Conservation (phyloP, 2,888 invertebrate species). For the Halictus quadricinctus region DNA sequence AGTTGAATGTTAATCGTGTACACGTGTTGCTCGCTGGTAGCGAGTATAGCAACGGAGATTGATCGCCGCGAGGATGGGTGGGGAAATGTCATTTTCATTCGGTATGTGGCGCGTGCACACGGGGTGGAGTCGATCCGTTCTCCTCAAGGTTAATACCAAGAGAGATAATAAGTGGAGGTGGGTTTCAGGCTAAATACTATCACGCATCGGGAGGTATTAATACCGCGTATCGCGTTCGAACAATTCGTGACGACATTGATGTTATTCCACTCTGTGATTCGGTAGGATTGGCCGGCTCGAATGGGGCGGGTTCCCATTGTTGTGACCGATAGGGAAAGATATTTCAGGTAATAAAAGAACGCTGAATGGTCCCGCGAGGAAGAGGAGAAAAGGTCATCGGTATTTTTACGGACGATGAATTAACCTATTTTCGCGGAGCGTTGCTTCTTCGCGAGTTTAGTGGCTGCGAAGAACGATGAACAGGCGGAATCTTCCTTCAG, state of each 20-base stretch:
- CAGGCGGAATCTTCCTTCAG: background rate
- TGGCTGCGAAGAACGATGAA: background rate
- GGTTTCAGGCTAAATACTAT: slow-evolving; percentile 41
- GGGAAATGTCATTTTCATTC: slow-evolving; percentile 47
- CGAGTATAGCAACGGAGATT: background rate
- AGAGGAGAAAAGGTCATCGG: background rate
- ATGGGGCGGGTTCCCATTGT: background rate
- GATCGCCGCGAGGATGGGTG: background rate
- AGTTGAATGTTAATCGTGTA: background rate
- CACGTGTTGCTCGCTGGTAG: background rate
- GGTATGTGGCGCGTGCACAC: slow-evolving; percentile 18
- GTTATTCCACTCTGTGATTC: background rate
- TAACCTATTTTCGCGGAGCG: background rate
- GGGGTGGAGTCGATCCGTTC: slow-evolving; percentile 52
- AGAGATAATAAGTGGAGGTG: slow-evolving; percentile 47
- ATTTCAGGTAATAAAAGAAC: background rate
- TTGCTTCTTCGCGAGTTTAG: background rate
- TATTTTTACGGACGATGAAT: background rate
- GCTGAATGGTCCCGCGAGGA: background rate
- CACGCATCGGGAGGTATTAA: slow-evolving; percentile 13
- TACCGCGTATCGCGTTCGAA: slow-evolving; percentile 1
- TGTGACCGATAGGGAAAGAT: background rate
- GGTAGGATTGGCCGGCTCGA: background rate
- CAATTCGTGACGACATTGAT: slow-evolving; percentile 5
- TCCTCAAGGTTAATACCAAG: slow-evolving; percentile 57